Evolutionary conservation across 2,888 invertebrate species (phyloP).

Genomic region (Nineta flava): DNA sequence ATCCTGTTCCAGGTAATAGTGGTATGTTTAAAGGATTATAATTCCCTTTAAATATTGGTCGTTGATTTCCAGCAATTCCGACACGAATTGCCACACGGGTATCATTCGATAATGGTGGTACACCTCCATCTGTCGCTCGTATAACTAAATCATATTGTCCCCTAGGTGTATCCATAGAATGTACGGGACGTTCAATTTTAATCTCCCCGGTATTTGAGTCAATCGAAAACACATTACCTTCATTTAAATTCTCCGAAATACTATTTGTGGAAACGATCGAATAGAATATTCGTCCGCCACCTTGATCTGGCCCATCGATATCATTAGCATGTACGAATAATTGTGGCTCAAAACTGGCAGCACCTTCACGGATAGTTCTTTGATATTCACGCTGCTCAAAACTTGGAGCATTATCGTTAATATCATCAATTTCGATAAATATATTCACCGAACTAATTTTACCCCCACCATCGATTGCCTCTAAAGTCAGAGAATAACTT

Average conservation of each 20-base stretch:
- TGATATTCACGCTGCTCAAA: slow-evolving; percentile 57
- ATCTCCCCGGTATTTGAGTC: slow-evolving; percentile 57
- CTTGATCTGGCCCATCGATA: slow-evolving; percentile 55
- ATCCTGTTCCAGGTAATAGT: slow-evolving; percentile 26
- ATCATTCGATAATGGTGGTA: slow-evolving; percentile 47
- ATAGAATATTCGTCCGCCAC: slow-evolving; percentile 50
- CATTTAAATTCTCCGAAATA: slow-evolving; percentile 39
- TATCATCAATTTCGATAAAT: slow-evolving; percentile 52
- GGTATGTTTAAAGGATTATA: slow-evolving; percentile 34
- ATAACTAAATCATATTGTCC: slow-evolving; percentile 55
- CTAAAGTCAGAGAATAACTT: slow-evolving; percentile 61
- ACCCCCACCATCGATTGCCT: slow-evolving; percentile 69
- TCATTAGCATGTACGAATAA: slow-evolving; percentile 58
- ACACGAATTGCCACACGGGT: slow-evolving; percentile 53
- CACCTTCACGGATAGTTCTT: slow-evolving; percentile 61
- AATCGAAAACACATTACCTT: slow-evolving; percentile 36
- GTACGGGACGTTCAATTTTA: slow-evolving; percentile 42
- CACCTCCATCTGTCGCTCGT: slow-evolving; percentile 53
- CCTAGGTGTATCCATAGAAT: slow-evolving; percentile 56
- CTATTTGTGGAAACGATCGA: slow-evolving; percentile 51
- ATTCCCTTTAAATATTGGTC: slow-evolving; percentile 63
- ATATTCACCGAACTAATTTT: slow-evolving; percentile 52
- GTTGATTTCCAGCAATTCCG: slow-evolving; percentile 62
- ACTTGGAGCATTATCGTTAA: slow-evolving; percentile 60
- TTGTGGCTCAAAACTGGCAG: slow-evolving; percentile 61